Conservation (phyloP, 2,113 vertebrate genomes). For the Petrocephalus zakoni region DNA sequence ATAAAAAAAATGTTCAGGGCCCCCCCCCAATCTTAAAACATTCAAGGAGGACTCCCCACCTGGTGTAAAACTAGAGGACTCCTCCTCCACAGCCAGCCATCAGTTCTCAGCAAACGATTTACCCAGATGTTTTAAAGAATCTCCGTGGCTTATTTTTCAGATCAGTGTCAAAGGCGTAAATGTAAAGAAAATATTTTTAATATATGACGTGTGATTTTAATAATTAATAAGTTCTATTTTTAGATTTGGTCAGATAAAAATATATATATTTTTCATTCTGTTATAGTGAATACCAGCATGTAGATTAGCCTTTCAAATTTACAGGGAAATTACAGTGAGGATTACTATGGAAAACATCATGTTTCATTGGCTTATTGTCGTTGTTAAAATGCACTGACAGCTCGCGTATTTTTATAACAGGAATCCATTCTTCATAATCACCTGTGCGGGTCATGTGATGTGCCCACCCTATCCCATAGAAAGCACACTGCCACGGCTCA, state of each 20-base stretch:
- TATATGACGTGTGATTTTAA: neutral
- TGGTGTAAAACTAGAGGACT: neutral
- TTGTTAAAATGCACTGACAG: neutral
- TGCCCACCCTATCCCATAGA: constrained; percentile 15
- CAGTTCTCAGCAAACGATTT: neutral
- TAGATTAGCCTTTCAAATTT: neutral
- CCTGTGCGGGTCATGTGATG: neutral
- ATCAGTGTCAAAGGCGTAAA: neutral
- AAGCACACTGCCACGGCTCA: constrained; percentile 25
- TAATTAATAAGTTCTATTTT: neutral
- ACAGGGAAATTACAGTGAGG: neutral
- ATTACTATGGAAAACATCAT: neutral
- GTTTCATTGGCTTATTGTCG: neutral
- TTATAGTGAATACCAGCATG: neutral
- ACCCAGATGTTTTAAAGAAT: neutral
- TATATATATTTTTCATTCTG: neutral
- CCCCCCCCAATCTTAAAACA: neutral
- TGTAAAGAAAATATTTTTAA: neutral
- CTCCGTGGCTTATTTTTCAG: neutral
- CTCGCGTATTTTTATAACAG: neutral
- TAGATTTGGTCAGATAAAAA: neutral
- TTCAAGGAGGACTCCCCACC: neutral
- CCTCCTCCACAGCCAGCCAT: neutral
- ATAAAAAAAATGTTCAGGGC: neutral
- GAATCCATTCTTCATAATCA: neutral